Evolutionary conservation across 1,140 invertebrate genomes (phyloP).

Genomic region (Listronotus bonariensis): DNA sequence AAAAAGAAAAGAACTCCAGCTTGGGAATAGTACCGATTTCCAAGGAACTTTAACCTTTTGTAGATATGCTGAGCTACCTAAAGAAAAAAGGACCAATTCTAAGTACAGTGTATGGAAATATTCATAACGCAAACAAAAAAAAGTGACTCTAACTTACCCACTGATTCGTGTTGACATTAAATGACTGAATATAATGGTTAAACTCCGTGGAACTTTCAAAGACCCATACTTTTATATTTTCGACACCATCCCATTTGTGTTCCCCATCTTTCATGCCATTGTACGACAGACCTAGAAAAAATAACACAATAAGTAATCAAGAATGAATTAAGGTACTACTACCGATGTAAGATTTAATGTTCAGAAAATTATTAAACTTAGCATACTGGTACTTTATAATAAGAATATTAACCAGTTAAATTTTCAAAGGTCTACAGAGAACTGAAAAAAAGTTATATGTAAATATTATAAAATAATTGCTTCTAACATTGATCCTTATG

Average conservation of each 20-base stretch:
- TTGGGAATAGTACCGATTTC: slow-evolving; percentile 84
- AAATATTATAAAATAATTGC: too few relatives aligned
- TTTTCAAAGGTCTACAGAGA: too few relatives aligned
- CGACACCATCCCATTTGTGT: slow-evolving; percentile 81
- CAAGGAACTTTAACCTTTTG: slow-evolving; percentile 88
- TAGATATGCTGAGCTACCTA: slow-evolving; percentile 83
- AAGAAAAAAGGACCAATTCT: not conserved
- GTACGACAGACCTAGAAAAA: slow-evolving; percentile 73
- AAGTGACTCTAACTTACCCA: slow-evolving; percentile 65
- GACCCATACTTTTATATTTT: slow-evolving; percentile 77
- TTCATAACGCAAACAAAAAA: not conserved
- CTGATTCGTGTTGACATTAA: slow-evolving; percentile 92
- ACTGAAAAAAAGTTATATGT: too few relatives aligned
- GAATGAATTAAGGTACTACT: too few relatives aligned
- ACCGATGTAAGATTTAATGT: too few relatives aligned
- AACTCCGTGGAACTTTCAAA: slow-evolving; percentile 83
- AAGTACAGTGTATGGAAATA: not conserved
- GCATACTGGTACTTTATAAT: too few relatives aligned
- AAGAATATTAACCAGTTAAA: too few relatives aligned
- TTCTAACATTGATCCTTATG: too few relatives aligned
- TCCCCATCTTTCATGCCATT: slow-evolving; percentile 70
- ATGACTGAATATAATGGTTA: slow-evolving; percentile 82
- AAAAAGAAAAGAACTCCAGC: slow-evolving; percentile 80
- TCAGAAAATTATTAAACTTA: too few relatives aligned
- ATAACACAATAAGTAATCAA: not conserved